Conservation (phyloP, 2,113 vertebrate genomes). For the Agapornis roseicollis region DNA sequence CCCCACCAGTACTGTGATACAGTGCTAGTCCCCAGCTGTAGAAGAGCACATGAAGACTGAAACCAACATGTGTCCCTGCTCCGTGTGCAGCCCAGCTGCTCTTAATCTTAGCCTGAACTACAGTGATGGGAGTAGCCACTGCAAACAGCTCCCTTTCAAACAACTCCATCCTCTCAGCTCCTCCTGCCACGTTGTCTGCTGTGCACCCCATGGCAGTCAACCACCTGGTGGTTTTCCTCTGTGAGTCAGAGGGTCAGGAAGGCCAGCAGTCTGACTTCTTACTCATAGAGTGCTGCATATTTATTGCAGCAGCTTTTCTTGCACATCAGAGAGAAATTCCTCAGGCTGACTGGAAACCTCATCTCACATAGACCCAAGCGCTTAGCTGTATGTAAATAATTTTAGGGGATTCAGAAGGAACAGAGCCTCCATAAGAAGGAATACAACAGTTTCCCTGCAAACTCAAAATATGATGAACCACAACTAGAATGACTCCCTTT, state of each 20-base stretch:
- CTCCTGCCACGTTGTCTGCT: rapidly evolving
- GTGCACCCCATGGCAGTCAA: rapidly evolving
- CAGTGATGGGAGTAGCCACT: not conserved
- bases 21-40: not conserved
- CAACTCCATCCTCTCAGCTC: not conserved
- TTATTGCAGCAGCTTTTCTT: not conserved
- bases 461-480: not conserved
- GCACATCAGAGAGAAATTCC: not conserved
- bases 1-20: rapidly evolving
- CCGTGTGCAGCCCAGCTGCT: not conserved
- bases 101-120: not conserved
- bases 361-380: not conserved
- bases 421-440: not conserved
- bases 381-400: not conserved
- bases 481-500: not conserved
- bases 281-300: not conserved
- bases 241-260: not conserved
- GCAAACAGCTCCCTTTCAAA: rapidly evolving
- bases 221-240: not conserved
- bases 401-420: not conserved
- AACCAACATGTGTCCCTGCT: not conserved
- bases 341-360: not conserved
- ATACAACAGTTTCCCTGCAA: not conserved
- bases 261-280: not conserved
- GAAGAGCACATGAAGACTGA: not conserved